Base-by-base conservation (phyloP, 2,113 vertebrate species). In the Callipepla californica region DNA sequence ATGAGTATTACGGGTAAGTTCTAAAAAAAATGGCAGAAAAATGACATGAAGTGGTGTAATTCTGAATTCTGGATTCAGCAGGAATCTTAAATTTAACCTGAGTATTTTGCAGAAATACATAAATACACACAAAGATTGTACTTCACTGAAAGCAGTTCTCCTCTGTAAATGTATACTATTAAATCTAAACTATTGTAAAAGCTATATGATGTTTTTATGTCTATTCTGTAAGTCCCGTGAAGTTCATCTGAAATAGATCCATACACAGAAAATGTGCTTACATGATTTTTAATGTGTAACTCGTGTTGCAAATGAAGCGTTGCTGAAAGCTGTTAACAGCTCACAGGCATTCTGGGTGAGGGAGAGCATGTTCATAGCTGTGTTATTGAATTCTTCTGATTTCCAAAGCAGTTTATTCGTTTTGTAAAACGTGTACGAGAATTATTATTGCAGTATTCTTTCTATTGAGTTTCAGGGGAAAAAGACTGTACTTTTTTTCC, bases 1-100 rank as follows among this genome's bases (percentile, higher is more conserved):
- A 73, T 80, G 80, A 86, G 42, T 93, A 85, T 96, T 97, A 97
- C 73, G 93, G 95, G 97, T 97, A 97, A 98, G 96, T 98, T 96
- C 65, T 79, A 92, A 94, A 79, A 87, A 96, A 95, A 86, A 21
- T 6, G 73, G 53, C 55, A 95, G 80, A 80, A 69, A 65, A 83
- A 86, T 65, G 22, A n/a, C 32, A 74, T 14, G 45, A 90, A 58
- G 32, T 94, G 62, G 51, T 82, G 34, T 77, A 75, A 93, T 94
- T 96, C 23, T 57, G 36, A 95, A 65, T 76, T 53, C 89, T 95
- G 94, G 28, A 55, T 86, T 94, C 92, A 83, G 57, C n/a, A 86
- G 77, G 83, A 90, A 77, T 95, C 66, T 87, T 81, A 91, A 78
- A 74, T 72, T 92, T 66, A 57, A 87, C 73, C 38, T 87, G 80